phyloP scores from a whole-genome alignment of 2,113 vertebrate genomes.

The Perccottus glenii region DNA sequence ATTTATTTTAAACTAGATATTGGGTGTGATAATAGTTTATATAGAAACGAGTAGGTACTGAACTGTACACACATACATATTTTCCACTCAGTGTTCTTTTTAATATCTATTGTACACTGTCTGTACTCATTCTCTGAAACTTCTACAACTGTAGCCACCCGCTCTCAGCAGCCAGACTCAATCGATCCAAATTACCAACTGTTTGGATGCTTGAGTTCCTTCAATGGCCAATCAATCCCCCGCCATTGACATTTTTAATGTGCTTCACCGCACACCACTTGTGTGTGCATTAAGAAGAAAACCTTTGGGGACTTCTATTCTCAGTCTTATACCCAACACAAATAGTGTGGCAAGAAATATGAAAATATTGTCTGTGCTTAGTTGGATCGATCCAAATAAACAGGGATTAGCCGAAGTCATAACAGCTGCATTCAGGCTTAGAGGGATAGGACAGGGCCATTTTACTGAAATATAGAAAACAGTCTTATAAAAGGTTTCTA shows the following conservation, averaged over 20 bases:
- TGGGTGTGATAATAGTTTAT: too few species aligned
- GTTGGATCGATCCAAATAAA: slow-evolving; percentile 57
- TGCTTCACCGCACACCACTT: slow-evolving; percentile 47
- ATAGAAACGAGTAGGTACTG: too few species aligned
- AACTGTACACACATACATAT: neutral
- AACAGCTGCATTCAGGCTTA: slow-evolving; percentile 28
- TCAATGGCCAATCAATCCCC: slow-evolving; percentile 70
- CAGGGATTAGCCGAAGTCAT: slow-evolving; percentile 44
- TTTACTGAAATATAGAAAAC: slow-evolving; percentile 20
- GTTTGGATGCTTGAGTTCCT: slow-evolving; percentile 71
- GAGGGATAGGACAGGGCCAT: slow-evolving; percentile 15
- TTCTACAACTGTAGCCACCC: slow-evolving; percentile 42
- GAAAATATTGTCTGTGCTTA: slow-evolving; percentile 26
- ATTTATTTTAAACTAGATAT: too few species aligned
- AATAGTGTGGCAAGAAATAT: slow-evolving; percentile 33
- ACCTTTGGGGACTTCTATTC: slow-evolving; percentile 4
- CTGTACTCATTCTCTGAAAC: slow-evolving; percentile 49
- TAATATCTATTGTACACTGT: slow-evolving; percentile 23
- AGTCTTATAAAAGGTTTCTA: slow-evolving; percentile 22
- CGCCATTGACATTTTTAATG: slow-evolving; percentile 63
- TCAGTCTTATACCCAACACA: slow-evolving; percentile 23
- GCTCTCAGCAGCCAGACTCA: slow-evolving; percentile 32
- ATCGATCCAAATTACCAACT: slow-evolving; percentile 73
- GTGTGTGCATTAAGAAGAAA: slow-evolving; percentile 15
- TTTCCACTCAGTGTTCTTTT: slow-evolving; percentile 13